Evolutionary conservation across 2,797 vertebrate genomes (phyloP).

Genomic region (Glyptemys insculpta): DNA sequence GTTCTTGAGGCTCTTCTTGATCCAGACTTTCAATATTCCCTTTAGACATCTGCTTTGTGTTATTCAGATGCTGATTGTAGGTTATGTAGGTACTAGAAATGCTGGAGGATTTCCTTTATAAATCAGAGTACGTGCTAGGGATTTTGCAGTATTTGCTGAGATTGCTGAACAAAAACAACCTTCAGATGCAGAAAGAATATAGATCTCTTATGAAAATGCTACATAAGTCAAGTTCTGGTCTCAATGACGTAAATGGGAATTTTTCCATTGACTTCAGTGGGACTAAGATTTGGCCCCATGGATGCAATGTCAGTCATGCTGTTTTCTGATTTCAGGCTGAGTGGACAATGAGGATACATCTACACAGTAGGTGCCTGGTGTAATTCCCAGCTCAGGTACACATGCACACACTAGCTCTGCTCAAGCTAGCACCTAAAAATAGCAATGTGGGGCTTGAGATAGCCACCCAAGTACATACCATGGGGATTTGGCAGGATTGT

Average conservation of each 20-base stretch:
- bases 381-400: neutral
- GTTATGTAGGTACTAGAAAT: neutral
- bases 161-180: neutral
- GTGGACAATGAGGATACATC: neutral
- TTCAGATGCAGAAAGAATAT: neutral
- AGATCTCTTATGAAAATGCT: neutral
- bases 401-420: neutral
- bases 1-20: neutral
- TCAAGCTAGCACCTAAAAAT: neutral
- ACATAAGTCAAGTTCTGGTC: neutral
- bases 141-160: neutral
- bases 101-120: neutral
- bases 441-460: neutral
- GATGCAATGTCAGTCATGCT: conserved; percentile 13
- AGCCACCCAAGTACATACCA: neutral
- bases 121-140: neutral
- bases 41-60: neutral
- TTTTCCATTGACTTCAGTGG: conserved; percentile 2
- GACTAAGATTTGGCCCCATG: neutral
- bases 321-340: neutral
- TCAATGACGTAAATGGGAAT: neutral
- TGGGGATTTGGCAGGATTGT: neutral
- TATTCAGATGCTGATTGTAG: neutral
- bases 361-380: neutral
- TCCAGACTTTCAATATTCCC: neutral